phyloP scores from a whole-genome alignment of 2,797 vertebrate species.

The Lacerta agilis region DNA sequence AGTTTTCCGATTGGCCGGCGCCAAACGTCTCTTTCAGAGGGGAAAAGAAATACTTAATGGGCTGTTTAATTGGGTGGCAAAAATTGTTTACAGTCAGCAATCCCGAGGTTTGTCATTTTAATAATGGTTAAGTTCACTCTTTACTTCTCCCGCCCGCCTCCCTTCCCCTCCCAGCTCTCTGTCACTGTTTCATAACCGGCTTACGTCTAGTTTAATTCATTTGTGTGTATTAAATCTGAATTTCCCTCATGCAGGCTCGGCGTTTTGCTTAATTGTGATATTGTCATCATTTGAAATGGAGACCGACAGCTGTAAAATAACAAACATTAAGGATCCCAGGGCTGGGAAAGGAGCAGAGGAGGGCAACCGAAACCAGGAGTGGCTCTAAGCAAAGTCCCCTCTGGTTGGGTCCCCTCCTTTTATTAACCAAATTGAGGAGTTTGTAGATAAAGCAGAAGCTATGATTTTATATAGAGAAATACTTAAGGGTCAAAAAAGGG shows the following conservation, averaged over 20 bases:
- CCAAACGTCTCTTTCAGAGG: constrained; percentile 66
- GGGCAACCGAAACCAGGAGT: background rate
- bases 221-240: constrained; percentile 54
- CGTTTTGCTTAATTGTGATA: constrained; percentile 65
- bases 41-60: constrained; percentile 70
- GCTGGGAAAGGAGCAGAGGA: background rate
- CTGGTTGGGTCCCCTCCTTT: background rate
- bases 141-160: constrained; percentile 46
- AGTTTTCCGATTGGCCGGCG: constrained; percentile 71
- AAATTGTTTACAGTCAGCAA: constrained; percentile 77
- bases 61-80: constrained; percentile 79
- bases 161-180: constrained; percentile 49
- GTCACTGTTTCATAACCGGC: constrained; percentile 69
- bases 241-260: constrained; percentile 44
- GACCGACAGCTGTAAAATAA: constrained; percentile 32
- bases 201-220: constrained; percentile 70
- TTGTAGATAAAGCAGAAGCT: too few species aligned
- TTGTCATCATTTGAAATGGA: constrained; percentile 42
- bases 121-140: constrained; percentile 76
- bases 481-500: too few species aligned
- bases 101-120: constrained; percentile 77
- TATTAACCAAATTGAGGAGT: too few species aligned
- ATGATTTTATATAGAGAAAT: too few species aligned
- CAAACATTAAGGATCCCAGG: constrained; percentile 22
- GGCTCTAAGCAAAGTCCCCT: background rate